Evolutionary conservation across 2,888 invertebrate genomes (phyloP), one percentile per base, ranked within the genome.

Genomic region (Lepidocyrtoides sp.): DNA sequence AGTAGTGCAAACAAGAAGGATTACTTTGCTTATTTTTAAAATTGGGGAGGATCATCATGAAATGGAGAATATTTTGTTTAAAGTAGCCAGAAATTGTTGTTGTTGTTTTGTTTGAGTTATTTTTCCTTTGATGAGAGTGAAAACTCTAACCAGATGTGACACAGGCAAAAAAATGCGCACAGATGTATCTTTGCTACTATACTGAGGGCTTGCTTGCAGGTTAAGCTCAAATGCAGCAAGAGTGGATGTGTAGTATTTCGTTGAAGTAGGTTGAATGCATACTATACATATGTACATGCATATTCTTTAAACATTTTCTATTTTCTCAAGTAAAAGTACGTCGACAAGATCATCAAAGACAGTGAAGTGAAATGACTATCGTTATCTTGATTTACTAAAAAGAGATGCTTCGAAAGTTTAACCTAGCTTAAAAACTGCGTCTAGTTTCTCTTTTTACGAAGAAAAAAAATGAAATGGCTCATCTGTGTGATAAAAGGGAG

Each of bases 141-240:
- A 91, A 69, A 54, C 20, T 85, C 44, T 63, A 91, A 81, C 85
- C 91, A 91, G 91, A 86, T 91, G 91, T 91, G 91, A 32, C 54
- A 85, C 36, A 85, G 36, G n/a, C 63, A 51, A 32, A 32, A 72
- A 75, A 72, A 85, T 72, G 69, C n/a, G 69, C 51, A 54, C 81
- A 79, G 82, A 82, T 82, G 82, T 5, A 69, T 69, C 3, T 7
- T 2, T 14, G 4, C 41, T 72, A 63, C 23, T 10, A 17, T 72
- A 41, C 20, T 5, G 54, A n/a, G n/a, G n/a, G n/a, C n/a, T n/a
- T n/a, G n/a, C n/a, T n/a, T n/a, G n/a, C n/a, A n/a, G n/a, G n/a
- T n/a, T 20, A 8, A 20, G 17, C 20, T 3, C 2, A 12, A 57
- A 57, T 57, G 57, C 29, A 63, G 26, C 1, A 2, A 48, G 7